Percentiles rank a stretch among this genome's conserved stretches.
phyloP scores from a whole-genome alignment of 2,113 vertebrate species.

The Megalops atlanticus region DNA sequence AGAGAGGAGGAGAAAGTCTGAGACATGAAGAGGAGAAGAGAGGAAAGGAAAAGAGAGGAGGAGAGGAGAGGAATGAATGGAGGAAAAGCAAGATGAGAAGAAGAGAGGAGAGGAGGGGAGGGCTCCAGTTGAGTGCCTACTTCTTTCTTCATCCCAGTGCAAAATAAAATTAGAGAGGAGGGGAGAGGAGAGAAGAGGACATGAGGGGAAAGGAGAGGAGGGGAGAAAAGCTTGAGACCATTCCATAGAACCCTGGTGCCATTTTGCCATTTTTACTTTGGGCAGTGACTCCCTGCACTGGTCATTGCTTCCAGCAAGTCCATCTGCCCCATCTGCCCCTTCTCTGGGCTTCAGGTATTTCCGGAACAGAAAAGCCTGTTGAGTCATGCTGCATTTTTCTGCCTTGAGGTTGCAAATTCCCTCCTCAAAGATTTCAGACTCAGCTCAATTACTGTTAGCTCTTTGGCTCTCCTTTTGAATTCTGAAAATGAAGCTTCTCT shows the following conservation, averaged over 20 bases:
- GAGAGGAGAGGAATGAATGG: background rate
- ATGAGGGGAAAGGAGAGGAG: too few species aligned
- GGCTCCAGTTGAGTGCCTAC: too few species aligned
- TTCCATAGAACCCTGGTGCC: too few species aligned
- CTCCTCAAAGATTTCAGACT: background rate
- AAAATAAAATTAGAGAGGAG: too few species aligned
- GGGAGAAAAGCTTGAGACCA: too few species aligned
- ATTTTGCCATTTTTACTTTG: too few species aligned
- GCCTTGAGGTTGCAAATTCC: background rate
- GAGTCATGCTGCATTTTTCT: background rate
- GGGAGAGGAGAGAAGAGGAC: too few species aligned
- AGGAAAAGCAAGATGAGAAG: background rate
- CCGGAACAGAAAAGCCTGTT: background rate
- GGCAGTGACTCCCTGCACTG: too few species aligned
- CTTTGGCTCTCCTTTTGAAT: background rate
- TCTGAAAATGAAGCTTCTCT: background rate
- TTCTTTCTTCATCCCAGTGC: too few species aligned
- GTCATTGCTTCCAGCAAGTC: background rate
- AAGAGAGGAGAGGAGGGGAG: background rate
- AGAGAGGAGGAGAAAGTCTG: too few species aligned
- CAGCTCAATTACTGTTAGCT: slow-evolving; percentile 10
- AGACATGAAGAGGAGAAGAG: background rate
- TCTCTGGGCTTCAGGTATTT: slow-evolving; percentile 25
- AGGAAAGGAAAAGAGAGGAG: background rate
- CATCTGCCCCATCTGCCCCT: background rate